A percentile compares a stretch with the other conserved stretches of the same genome.
Evolutionary conservation across 2,113 vertebrate genomes (phyloP).

Genomic region (Myotis davidii): DNA sequence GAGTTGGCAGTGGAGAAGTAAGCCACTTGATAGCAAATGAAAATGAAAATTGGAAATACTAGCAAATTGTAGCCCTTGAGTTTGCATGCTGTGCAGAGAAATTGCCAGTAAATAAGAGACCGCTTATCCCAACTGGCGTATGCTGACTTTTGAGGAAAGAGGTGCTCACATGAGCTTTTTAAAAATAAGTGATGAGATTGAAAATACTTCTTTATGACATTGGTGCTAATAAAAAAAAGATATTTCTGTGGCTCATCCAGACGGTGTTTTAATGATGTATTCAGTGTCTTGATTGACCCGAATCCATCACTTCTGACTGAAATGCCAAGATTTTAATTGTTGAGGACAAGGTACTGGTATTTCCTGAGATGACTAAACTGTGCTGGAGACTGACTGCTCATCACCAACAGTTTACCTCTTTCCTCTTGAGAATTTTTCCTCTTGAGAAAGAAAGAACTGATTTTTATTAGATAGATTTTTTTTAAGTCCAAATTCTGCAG

Average conservation of each 20-base stretch:
- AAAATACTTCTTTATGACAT: slow-evolving; percentile 42
- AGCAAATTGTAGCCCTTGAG: slow-evolving; percentile 3
- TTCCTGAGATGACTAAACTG: neutral
- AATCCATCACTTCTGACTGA: slow-evolving; percentile 15
- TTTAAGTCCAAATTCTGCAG: slow-evolving; percentile 39
- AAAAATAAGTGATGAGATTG: slow-evolving; percentile 48
- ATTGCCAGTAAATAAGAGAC: slow-evolving; percentile 34
- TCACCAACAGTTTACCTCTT: slow-evolving; percentile 26
- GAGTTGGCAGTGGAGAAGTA: slow-evolving; percentile 26
- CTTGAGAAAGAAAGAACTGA: neutral
- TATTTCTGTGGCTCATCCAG: slow-evolving; percentile 22
- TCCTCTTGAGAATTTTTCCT: neutral
- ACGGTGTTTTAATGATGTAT: slow-evolving; percentile 1
- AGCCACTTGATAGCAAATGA: slow-evolving; percentile 39
- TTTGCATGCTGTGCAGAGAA: slow-evolving; percentile 8
- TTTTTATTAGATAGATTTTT: neutral
- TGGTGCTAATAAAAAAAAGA: slow-evolving; percentile 44
- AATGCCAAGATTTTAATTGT: slow-evolving; percentile 42
- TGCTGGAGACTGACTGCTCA: neutral
- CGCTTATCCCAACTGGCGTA: slow-evolving; percentile 33
- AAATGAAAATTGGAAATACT: slow-evolving; percentile 60
- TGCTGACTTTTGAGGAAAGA: slow-evolving; percentile 39
- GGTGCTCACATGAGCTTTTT: slow-evolving; percentile 28
- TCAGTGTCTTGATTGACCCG: neutral
- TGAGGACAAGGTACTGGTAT: neutral